Evolutionary conservation across 1,140 invertebrate species (phyloP).

Genomic region (Tetramorium alpestre): DNA sequence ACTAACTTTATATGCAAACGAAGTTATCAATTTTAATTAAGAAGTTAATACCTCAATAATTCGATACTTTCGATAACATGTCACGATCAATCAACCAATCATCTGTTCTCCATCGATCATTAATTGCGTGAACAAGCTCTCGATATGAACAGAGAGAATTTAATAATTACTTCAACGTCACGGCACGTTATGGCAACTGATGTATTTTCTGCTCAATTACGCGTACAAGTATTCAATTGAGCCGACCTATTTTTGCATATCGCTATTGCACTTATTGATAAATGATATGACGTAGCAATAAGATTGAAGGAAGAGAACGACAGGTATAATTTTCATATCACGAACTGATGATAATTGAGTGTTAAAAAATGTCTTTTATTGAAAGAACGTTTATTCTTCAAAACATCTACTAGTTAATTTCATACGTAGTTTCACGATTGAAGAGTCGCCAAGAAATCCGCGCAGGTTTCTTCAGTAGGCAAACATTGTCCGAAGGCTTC

Average conservation of each 20-base stretch:
- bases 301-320: not conserved
- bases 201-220: slow-evolving; percentile 41
- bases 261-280: not conserved
- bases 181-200: slow-evolving; percentile 4
- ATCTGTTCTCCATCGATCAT: slow-evolving; percentile 34
- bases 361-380: not conserved
- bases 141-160: not conserved
- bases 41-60: not conserved
- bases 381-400: not conserved
- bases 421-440: slow-evolving; percentile 61
- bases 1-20: not conserved
- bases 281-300: not conserved
- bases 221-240: slow-evolving; percentile 22
- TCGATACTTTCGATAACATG: not conserved
- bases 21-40: slow-evolving; percentile 10
- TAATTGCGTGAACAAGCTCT: not conserved
- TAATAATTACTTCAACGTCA: slow-evolving; percentile 23
- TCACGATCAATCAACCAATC: not conserved
- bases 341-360: not conserved
- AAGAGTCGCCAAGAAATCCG: slow-evolving; percentile 89
- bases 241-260: not conserved
- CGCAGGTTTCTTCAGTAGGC: slow-evolving; percentile 89
- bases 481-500: slow-evolving; percentile 96
- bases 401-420: not conserved
- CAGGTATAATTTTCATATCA: not conserved